These are phyloP conservation scores for Sander lucioperca DNA, from an alignment of 2,113 vertebrate species.

Conservation along the genomic window DNA sequence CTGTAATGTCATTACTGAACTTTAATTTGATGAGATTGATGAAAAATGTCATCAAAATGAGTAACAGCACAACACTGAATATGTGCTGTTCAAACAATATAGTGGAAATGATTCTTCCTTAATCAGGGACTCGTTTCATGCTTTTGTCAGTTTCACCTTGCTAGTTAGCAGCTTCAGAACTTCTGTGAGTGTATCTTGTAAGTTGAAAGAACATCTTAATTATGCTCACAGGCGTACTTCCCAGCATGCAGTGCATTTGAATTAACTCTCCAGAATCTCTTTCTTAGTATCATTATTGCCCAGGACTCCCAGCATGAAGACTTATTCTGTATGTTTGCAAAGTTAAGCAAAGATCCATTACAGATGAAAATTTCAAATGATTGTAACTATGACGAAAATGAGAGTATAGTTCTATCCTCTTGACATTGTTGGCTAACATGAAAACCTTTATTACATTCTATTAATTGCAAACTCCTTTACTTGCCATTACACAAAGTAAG, in stretches of 20 bases:
- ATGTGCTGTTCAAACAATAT: constrained; percentile 8
- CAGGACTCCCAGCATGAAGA: constrained; percentile 40
- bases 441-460: background rate
- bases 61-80: background rate
- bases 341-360: constrained; percentile 22
- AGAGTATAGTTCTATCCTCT: background rate
- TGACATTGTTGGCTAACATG: background rate
- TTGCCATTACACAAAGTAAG: background rate
- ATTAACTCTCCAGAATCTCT: constrained; percentile 43
- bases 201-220: constrained; percentile 60
- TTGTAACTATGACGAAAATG: background rate
- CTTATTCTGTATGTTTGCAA: constrained; percentile 12
- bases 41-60: no score
- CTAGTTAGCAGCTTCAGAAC: constrained; percentile 51
- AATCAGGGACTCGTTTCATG: constrained; percentile 39
- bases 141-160: constrained; percentile 63
- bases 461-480: background rate
- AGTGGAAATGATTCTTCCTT: constrained; percentile 10
- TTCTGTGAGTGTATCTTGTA: constrained; percentile 51
- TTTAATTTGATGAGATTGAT: background rate
- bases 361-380: background rate
- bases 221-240: constrained; percentile 52
- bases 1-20: background rate
- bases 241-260: constrained; percentile 58
- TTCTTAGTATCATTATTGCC: constrained; percentile 29